A percentile compares a stretch with the other conserved stretches of the same genome.
These are phyloP conservation scores for Etheostoma perlongum DNA, from an alignment of 2,797 vertebrate species.

Conservation along the genomic window DNA sequence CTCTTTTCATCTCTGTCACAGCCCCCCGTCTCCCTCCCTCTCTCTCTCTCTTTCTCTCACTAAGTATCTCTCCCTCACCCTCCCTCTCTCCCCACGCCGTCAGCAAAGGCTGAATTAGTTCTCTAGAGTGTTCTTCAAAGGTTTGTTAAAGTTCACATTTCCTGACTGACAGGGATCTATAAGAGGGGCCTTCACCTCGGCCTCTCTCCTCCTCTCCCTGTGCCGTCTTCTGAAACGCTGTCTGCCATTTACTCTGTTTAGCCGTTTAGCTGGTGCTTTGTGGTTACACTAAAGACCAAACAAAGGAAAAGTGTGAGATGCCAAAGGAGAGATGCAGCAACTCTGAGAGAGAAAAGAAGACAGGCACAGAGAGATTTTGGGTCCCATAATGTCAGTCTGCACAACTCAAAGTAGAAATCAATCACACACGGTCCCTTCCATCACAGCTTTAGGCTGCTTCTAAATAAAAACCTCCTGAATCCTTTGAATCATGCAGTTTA, in stretches of 20 bases:
- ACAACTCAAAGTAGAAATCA: slow-evolving; percentile 70
- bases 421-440: slow-evolving; percentile 48
- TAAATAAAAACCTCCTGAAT: slow-evolving; percentile 61
- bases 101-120: slow-evolving; percentile 83
- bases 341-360: slow-evolving; percentile 52
- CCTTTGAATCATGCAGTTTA: slow-evolving; percentile 43
- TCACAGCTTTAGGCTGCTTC: slow-evolving; percentile 50
- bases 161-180: slow-evolving; percentile 86
- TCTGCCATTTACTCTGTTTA: slow-evolving; percentile 81
- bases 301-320: slow-evolving; percentile 47
- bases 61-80: slow-evolving; percentile 48
- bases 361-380: slow-evolving; percentile 46
- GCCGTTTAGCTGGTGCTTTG: slow-evolving; percentile 75
- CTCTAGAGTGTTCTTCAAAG: slow-evolving; percentile 86
- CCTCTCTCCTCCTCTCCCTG: slow-evolving; percentile 70
- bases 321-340: slow-evolving; percentile 51
- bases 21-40: slow-evolving; percentile 2
- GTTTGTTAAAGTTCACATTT: slow-evolving; percentile 86
- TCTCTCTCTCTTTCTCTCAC: slow-evolving; percentile 27
- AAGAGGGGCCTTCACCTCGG: slow-evolving; percentile 78
- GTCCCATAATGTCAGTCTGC: slow-evolving; percentile 66
- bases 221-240: slow-evolving; percentile 71
- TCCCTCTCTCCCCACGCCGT: slow-evolving; percentile 65
- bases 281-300: slow-evolving; percentile 73
- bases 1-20: slow-evolving; percentile 70